Conservation (phyloP, 2,797 vertebrate species). For the Danionella dracula region DNA sequence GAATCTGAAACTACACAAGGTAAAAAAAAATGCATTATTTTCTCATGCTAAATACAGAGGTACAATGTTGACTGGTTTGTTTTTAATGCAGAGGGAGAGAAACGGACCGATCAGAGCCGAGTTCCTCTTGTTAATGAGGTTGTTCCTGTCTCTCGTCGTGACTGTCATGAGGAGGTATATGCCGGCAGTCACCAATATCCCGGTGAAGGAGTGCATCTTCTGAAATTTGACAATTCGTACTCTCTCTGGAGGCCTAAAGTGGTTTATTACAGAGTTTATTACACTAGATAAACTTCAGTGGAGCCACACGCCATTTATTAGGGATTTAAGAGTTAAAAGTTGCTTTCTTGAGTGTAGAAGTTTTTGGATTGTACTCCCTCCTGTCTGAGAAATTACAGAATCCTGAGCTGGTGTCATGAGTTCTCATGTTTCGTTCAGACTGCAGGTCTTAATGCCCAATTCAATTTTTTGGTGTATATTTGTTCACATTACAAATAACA, state of each 20-base stretch:
- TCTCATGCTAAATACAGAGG: background rate
- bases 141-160: conserved; percentile 95
- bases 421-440: background rate
- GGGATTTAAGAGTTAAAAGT: background rate
- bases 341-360: background rate
- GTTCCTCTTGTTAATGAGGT: conserved; percentile 91
- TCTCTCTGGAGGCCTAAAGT: conserved; percentile 98
- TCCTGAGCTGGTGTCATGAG: background rate
- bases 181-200: conserved; percentile 98
- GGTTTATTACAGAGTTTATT: conserved; percentile 99
- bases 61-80: too few relatives aligned
- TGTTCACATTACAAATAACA: too few relatives aligned
- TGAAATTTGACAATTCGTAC: conserved; percentile 99
- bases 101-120: conserved; percentile 76
- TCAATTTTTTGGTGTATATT: too few relatives aligned
- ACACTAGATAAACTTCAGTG: conserved; percentile 84
- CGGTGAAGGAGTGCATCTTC: conserved; percentile 92
- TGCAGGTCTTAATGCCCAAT: too few relatives aligned
- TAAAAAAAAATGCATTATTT: conserved; percentile 46
- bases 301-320: background rate
- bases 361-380: background rate
- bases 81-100: conserved; percentile 79
- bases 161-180: conserved; percentile 98
- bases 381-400: background rate
- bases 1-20: conserved; percentile 72